Conservation (phyloP, 2,888 invertebrate genomes). For the Chymomyza fuscimana region DNA sequence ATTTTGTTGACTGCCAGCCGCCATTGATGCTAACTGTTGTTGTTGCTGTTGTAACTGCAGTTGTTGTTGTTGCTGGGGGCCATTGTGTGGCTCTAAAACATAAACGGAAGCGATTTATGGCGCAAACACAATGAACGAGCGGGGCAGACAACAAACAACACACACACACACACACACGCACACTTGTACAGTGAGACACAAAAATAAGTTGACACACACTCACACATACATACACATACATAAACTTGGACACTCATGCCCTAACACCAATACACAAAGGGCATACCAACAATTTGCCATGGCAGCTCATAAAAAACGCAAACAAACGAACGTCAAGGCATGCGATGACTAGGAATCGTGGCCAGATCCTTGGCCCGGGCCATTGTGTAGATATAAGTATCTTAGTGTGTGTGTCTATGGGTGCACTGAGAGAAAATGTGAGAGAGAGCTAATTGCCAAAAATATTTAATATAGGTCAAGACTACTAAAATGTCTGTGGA, state of each 20-base stretch:
- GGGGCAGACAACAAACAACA: conserved; percentile 28
- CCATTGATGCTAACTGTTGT: conserved; percentile 30
- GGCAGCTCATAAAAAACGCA: conserved; percentile 67
- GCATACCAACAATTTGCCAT: conserved; percentile 60
- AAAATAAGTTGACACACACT: conserved; percentile 9
- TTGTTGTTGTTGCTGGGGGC: conserved; percentile 18
- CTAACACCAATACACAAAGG: conserved; percentile 37
- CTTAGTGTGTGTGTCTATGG: background rate
- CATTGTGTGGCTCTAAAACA: conserved; percentile 70
- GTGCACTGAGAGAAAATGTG: background rate
- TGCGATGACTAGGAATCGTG: background rate
- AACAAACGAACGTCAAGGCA: conserved; percentile 54
- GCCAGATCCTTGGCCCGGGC: conserved; percentile 10
- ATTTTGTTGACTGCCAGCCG: conserved; percentile 51
- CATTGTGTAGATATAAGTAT: background rate
- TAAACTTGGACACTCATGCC: background rate
- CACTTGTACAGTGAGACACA: background rate
- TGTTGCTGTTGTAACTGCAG: conserved; percentile 8
- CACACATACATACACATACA: background rate
- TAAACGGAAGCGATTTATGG: conserved; percentile 74
- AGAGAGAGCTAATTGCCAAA: too few relatives aligned
- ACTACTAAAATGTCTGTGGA: too few relatives aligned
- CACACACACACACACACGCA: conserved; percentile 8
- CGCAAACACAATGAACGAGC: conserved; percentile 68
- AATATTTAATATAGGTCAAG: too few relatives aligned